Conservation (phyloP, 2,113 vertebrate genomes). For the Xenopus tropicalis region UCB_Xtro_10.0 CM004446.2:110880501-110881000, state of each 20-base stretch:
- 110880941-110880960: not conserved
- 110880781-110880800: too few species aligned
- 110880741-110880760: too few species aligned
- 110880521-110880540: constrained; percentile 76
- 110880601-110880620: constrained; percentile 94
- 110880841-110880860: constrained; percentile 81
- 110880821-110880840: constrained; percentile 57
- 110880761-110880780: too few species aligned
- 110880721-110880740: too few species aligned
- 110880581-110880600: constrained; percentile 87
- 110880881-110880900: constrained; percentile 60
- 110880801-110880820: too few species aligned
- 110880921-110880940: not conserved
- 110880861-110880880: constrained; percentile 79
- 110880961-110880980: not conserved
- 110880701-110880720: too few species aligned
- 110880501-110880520: constrained; percentile 59
- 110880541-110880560: constrained; percentile 89
- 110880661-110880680: constrained; percentile 70
- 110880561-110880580: constrained; percentile 97
- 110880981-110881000: not conserved
- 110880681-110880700: too few species aligned
- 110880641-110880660: constrained; percentile 91
- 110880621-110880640: constrained; percentile 97
- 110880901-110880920: constrained; percentile 38